A percentile compares a stretch with the other conserved stretches of the same genome.
Conservation (phyloP, 1,140 invertebrate species). For the Drosophila setifemur region DNA sequence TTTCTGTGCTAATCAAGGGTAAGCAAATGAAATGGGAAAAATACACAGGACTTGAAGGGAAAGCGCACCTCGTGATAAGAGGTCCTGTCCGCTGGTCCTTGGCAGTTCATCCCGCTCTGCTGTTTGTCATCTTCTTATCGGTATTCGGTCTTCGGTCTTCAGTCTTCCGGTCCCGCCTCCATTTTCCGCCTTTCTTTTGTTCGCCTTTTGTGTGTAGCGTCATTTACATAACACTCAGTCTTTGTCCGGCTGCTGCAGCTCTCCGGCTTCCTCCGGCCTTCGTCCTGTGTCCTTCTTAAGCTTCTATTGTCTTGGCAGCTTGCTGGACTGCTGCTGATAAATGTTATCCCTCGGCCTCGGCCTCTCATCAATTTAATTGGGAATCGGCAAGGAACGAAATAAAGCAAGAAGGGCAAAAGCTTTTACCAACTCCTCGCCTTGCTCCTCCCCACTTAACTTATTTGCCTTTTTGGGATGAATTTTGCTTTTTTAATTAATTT, state of each 20-base stretch:
- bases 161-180: conserved; percentile 17
- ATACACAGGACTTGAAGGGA: background rate
- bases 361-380: conserved; percentile 73
- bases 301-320: conserved; percentile 18
- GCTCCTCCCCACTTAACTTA: conserved; percentile 34
- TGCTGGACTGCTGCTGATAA: conserved; percentile 9
- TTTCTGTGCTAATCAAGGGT: conserved; percentile 10
- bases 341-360: conserved; percentile 20
- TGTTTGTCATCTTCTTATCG: conserved; percentile 76
- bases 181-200: conserved; percentile 15
- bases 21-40: conserved; percentile 7
- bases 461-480: conserved; percentile 42
- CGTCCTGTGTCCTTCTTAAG: conserved; percentile 17
- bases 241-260: conserved; percentile 28
- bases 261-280: conserved; percentile 6
- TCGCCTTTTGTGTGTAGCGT: conserved; percentile 46
- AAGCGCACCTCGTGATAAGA: conserved; percentile 8
- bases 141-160: conserved; percentile 31
- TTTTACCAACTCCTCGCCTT: conserved; percentile 12
- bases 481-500: conserved; percentile 68
- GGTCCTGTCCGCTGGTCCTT: conserved; percentile 4
- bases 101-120: conserved; percentile 22
- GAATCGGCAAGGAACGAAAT: conserved; percentile 10
- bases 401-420: conserved; percentile 1
- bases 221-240: conserved; percentile 51